Evolutionary conservation across 2,797 vertebrate species (phyloP).

Genomic region (Toxotes lorentzi): DNA sequence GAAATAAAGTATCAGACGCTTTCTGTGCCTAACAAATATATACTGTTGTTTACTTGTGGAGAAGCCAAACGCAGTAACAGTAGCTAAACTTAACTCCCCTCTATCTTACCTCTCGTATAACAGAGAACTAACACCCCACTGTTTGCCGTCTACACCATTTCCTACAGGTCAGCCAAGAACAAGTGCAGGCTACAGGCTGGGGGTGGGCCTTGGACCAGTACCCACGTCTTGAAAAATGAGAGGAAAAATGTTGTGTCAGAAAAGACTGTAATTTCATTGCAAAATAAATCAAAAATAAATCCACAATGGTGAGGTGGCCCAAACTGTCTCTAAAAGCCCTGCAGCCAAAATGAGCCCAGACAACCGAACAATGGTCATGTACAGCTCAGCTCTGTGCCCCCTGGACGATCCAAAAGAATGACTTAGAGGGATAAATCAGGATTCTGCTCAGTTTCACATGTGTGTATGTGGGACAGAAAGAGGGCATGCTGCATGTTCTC

Average conservation of each 20-base stretch:
- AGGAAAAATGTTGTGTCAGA: slow-evolving; percentile 43
- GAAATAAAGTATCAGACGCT: background rate
- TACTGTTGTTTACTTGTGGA: background rate
- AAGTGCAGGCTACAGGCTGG: slow-evolving; percentile 24
- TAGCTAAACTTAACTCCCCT: slow-evolving; percentile 16
- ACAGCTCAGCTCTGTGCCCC: slow-evolving; percentile 1
- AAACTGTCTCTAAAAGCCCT: slow-evolving; percentile 13
- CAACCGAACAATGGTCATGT: slow-evolving; percentile 22
- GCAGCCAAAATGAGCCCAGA: slow-evolving; percentile 37
- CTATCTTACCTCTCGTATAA: slow-evolving; percentile 14
- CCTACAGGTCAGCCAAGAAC: slow-evolving; percentile 49
- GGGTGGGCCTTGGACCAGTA: slow-evolving; percentile 25
- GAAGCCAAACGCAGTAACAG: slow-evolving; percentile 20
- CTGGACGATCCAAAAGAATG: slow-evolving; percentile 17
- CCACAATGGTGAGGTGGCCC: slow-evolving; percentile 12
- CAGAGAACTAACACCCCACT: slow-evolving; percentile 20
- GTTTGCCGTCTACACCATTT: slow-evolving; percentile 27
- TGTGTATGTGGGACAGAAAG: background rate
- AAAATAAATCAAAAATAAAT: slow-evolving; percentile 54
- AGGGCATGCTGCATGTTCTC: background rate
- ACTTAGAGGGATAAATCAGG: background rate
- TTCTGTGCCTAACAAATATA: background rate
- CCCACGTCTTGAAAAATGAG: slow-evolving; percentile 22
- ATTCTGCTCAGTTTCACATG: slow-evolving; percentile 19
- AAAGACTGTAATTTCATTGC: slow-evolving; percentile 24